Evolutionary conservation across 2,888 invertebrate genomes (phyloP).

Genomic region (Caenorhabditis sinica): DNA sequence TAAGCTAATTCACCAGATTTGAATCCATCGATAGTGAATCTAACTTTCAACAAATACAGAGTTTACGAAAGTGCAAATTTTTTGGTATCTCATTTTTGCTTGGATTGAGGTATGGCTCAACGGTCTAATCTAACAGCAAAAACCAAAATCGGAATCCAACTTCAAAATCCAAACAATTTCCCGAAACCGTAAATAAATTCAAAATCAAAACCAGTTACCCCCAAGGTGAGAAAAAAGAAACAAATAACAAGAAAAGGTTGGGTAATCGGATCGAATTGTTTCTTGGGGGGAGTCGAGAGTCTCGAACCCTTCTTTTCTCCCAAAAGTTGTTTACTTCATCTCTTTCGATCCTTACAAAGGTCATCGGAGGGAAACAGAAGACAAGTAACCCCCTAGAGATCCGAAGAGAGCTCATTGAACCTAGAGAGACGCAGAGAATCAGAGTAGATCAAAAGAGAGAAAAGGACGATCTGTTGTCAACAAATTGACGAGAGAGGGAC

Average conservation of each 20-base stretch:
- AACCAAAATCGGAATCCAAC: too few species aligned
- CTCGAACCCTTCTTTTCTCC: not conserved
- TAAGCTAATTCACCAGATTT: too few species aligned
- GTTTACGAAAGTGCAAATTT: too few species aligned
- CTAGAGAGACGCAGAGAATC: conserved; percentile 41
- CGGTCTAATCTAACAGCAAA: too few species aligned
- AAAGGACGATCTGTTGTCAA: conserved; percentile 47
- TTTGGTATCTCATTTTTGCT: too few species aligned
- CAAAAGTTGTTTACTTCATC: conserved; percentile 54
- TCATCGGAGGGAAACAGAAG: conserved; percentile 27
- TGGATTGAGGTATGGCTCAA: too few species aligned
- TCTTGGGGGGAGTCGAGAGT: conserved; percentile 3
- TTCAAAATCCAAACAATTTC: too few species aligned
- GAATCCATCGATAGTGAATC: too few species aligned
- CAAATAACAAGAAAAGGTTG: not conserved
- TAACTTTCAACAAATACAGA: too few species aligned
- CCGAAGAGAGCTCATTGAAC: conserved; percentile 14
- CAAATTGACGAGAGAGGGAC: conserved; percentile 17
- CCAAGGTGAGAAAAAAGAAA: not conserved
- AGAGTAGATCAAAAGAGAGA: not conserved
- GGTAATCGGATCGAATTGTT: not conserved
- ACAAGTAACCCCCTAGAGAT: not conserved
- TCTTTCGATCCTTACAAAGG: conserved; percentile 27
- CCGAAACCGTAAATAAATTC: too few species aligned
- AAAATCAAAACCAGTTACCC: too few species aligned